Conservation (phyloP, 2,888 invertebrate genomes). For the Schrankia costaestrigalis region DNA sequence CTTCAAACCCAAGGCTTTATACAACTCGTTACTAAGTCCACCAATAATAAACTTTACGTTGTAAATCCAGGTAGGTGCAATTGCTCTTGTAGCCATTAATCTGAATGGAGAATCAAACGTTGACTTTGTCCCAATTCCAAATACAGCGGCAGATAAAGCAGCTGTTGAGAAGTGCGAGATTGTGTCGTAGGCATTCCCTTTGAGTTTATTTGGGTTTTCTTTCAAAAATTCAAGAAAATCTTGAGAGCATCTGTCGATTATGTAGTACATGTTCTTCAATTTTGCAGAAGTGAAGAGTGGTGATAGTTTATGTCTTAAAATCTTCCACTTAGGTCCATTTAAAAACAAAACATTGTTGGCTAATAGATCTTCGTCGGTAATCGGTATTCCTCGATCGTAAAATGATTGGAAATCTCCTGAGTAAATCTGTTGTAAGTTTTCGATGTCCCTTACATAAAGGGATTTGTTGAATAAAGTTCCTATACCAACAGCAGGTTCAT, state of each 20-base stretch:
- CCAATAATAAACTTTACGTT: conserved; percentile 23
- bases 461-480: conserved; percentile 24
- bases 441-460: conserved; percentile 35
- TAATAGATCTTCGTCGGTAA: conserved; percentile 36
- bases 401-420: conserved; percentile 44
- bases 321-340: conserved; percentile 51
- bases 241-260: conserved; percentile 47
- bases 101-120: conserved; percentile 52
- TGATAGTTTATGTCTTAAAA: conserved; percentile 53
- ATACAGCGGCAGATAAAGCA: conserved; percentile 49
- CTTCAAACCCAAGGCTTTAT: conserved; percentile 33
- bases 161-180: conserved; percentile 41
- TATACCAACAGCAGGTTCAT: conserved; percentile 43
- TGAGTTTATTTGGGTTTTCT: conserved; percentile 33
- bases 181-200: conserved; percentile 16
- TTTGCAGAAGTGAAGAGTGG: conserved; percentile 56
- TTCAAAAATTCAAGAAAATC: conserved; percentile 45
- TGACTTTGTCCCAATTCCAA: conserved; percentile 54
- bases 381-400: conserved; percentile 38
- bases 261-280: conserved; percentile 56
- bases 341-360: conserved; percentile 45
- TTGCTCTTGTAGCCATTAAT: conserved; percentile 23
- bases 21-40: conserved; percentile 10
- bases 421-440: conserved; percentile 40
- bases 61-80: conserved; percentile 12